These are phyloP conservation scores for Isichthys henryi DNA, from an alignment of 2,113 vertebrate species.

Conservation along the genomic window DNA sequence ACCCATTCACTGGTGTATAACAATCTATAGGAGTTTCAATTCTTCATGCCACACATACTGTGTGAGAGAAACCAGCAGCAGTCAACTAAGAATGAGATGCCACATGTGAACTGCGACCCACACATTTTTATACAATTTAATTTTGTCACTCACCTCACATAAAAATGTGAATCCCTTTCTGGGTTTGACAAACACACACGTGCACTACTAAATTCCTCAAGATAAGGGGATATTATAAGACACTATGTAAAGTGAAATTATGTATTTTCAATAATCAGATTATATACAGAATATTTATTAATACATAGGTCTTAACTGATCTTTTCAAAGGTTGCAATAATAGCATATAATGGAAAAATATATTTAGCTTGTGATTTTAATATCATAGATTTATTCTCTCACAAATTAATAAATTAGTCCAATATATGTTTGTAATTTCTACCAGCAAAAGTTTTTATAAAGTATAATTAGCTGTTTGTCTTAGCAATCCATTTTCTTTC, in stretches of 20 bases:
- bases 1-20: slow-evolving; percentile 15
- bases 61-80: not conserved
- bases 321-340: not conserved
- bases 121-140: slow-evolving; percentile 1
- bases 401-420: not conserved
- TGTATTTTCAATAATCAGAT: not conserved
- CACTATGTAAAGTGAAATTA: not conserved
- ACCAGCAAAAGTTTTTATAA: not conserved
- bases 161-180: not conserved
- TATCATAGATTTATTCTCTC: not conserved
- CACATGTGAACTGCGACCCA: not conserved
- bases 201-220: not conserved
- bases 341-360: not conserved
- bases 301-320: not conserved
- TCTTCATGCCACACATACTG: not conserved
- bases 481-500: not conserved
- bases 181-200: not conserved
- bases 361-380: not conserved
- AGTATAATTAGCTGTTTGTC: not conserved
- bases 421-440: not conserved
- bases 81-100: not conserved
- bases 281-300: not conserved
- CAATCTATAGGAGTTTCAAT: not conserved
- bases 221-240: not conserved
- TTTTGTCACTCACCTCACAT: not conserved